These are phyloP conservation scores for Clarias fuscus DNA, from an alignment of 2,797 vertebrate genomes.

Conservation along the genomic window DNA sequence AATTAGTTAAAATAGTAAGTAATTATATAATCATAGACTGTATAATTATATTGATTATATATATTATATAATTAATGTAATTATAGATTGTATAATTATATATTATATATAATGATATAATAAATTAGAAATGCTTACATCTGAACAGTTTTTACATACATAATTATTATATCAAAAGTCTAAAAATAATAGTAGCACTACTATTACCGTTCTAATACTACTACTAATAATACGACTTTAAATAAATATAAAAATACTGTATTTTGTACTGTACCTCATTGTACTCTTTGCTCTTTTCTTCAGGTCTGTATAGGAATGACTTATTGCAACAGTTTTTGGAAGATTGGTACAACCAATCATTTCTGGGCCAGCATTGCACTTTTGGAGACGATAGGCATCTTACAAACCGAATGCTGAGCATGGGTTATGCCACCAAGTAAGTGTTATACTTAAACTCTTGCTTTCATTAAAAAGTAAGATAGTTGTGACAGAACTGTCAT, in stretches of 20 bases:
- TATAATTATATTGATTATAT: too few relatives aligned
- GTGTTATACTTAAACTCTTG: conserved; percentile 35
- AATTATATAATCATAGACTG: neutral
- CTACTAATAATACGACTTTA: neutral
- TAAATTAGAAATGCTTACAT: neutral
- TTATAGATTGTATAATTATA: too few relatives aligned
- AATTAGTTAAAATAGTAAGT: neutral
- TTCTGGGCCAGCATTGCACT: conserved; percentile 86
- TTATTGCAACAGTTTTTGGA: conserved; percentile 87
- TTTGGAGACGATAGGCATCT: conserved; percentile 90
- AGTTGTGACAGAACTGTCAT: neutral
- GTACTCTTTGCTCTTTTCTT: neutral
- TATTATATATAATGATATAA: neutral
- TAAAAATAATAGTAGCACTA: neutral
- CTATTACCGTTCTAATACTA: neutral
- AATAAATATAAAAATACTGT: neutral
- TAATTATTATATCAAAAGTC: neutral
- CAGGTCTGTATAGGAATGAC: conserved; percentile 86
- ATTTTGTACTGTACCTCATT: neutral
- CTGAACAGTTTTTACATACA: neutral
- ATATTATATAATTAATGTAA: too few relatives aligned
- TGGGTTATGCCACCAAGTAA: conserved; percentile 91
- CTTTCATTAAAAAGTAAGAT: neutral
- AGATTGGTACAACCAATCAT: conserved; percentile 89
- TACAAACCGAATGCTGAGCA: conserved; percentile 89